phyloP scores from a whole-genome alignment of 2,888 invertebrate species.

The Corbicula japonica region DNA sequence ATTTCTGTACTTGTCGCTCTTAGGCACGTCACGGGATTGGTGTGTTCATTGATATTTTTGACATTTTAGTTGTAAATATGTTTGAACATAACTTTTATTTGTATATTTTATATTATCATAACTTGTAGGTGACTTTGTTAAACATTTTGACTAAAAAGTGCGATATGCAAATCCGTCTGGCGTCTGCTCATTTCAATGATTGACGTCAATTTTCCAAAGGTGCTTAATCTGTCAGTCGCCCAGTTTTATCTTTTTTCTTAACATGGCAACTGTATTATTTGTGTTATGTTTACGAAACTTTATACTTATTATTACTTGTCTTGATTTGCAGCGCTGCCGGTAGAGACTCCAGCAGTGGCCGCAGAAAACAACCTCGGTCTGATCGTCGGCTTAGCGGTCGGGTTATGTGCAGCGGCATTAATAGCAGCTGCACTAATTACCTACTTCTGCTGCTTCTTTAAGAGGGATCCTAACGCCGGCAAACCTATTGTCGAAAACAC shows the following conservation, averaged over 20 bases:
- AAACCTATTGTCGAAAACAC: conserved; percentile 66
- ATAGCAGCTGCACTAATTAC: conserved; percentile 31
- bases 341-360: not conserved
- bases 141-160: too few relatives aligned
- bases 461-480: conserved; percentile 59
- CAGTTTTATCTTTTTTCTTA: too few relatives aligned
- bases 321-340: not conserved
- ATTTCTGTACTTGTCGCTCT: not conserved
- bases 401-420: not conserved
- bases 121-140: too few relatives aligned
- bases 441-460: conserved; percentile 48
- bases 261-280: too few relatives aligned
- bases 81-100: too few relatives aligned
- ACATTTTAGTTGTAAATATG: too few relatives aligned
- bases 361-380: conserved; percentile 9
- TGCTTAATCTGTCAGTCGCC: too few relatives aligned
- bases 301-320: not conserved
- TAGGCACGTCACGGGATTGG: too few relatives aligned
- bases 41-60: too few relatives aligned
- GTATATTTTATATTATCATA: too few relatives aligned
- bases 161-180: not conserved
- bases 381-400: conserved; percentile 38
- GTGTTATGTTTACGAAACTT: not conserved
- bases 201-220: too few relatives aligned
- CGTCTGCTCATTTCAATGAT: not conserved